These are phyloP conservation scores for Megamerina dolium DNA, from an alignment of 2,888 invertebrate genomes.

Conservation along the genomic window DNA sequence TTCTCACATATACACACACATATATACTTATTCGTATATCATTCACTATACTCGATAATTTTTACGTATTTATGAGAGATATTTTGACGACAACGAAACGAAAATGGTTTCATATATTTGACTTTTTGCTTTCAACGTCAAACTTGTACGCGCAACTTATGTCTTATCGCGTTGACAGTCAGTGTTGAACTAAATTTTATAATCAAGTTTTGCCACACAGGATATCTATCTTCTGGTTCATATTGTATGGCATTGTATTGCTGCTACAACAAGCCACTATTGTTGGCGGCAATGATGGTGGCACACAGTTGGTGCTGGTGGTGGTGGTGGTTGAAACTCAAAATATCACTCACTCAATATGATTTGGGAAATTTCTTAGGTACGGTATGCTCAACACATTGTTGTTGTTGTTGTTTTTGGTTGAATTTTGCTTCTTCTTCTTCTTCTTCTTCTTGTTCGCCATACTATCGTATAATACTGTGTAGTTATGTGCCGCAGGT, in stretches of 20 bases:
- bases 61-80: too few species aligned
- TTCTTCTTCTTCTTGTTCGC: not conserved
- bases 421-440: too few species aligned
- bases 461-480: not conserved
- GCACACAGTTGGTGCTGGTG: not conserved
- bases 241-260: constrained; percentile 17
- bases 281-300: constrained; percentile 2
- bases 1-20: too few species aligned
- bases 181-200: constrained; percentile 8
- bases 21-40: too few species aligned
- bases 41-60: too few species aligned
- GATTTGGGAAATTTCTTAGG: not conserved
- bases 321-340: constrained; percentile 1
- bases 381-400: too few species aligned
- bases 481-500: constrained; percentile 2
- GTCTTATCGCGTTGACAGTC: constrained; percentile 11
- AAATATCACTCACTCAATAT: not conserved
- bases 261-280: constrained; percentile 5
- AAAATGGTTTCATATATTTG: too few species aligned
- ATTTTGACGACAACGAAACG: too few species aligned
- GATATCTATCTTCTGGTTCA: constrained; percentile 5
- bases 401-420: too few species aligned
- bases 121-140: not conserved
- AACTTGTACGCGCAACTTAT: not conserved
- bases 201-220: not conserved